Percentiles rank a stretch among this genome's conserved stretches.
phyloP scores from a whole-genome alignment of 2,888 invertebrate species.

The Drosophila sordidapex region DNA sequence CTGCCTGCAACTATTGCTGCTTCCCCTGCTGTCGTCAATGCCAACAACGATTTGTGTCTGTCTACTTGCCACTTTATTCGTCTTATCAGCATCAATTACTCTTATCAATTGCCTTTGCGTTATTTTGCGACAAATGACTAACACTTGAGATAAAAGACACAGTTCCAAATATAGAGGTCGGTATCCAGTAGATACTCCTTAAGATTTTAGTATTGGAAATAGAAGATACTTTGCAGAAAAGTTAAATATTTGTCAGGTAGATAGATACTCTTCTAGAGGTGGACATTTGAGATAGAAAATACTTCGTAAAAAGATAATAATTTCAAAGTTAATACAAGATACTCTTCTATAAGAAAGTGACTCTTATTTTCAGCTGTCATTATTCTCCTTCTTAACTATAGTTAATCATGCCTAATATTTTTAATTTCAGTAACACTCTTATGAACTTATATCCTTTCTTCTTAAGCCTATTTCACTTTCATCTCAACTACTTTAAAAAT shows the following conservation, averaged over 20 bases:
- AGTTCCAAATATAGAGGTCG: background rate
- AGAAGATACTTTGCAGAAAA: background rate
- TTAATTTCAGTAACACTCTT: background rate
- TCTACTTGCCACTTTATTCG: conserved; percentile 35
- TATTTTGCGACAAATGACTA: conserved; percentile 1
- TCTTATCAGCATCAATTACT: conserved; percentile 37
- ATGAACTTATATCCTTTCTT: background rate
- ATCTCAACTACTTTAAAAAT: background rate
- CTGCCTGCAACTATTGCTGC: conserved; percentile 8
- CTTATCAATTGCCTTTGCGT: conserved; percentile 27
- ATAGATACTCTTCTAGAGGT: background rate
- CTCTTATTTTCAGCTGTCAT: background rate
- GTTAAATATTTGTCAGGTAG: background rate
- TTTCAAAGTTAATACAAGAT: background rate
- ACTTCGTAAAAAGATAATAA: background rate
- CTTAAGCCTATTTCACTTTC: background rate
- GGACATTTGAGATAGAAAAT: background rate
- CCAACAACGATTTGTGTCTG: conserved; percentile 46
- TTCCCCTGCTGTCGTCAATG: conserved; percentile 28
- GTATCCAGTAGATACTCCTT: background rate
- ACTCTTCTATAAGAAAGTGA: background rate
- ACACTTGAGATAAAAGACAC: background rate
- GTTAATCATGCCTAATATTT: background rate
- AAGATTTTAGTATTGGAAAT: background rate
- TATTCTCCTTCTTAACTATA: background rate